Base-by-base conservation (phyloP, 2,888 invertebrate genomes). In the Drosophila hamatofila region DNA sequence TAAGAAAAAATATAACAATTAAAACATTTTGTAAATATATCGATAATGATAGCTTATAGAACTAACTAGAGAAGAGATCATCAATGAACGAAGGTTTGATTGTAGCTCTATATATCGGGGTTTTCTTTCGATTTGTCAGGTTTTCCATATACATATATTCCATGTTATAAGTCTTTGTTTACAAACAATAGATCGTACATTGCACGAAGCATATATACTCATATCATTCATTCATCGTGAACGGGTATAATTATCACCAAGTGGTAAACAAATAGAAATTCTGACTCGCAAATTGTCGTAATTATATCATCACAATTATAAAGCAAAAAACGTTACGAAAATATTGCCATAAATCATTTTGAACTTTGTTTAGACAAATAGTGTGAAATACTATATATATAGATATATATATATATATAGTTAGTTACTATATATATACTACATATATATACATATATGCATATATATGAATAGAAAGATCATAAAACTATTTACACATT, bases 221-320 rank as follows among this genome's bases (percentile, higher is more conserved):
- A 8, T 21, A 18, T 6, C 30, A 8, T 30, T 30, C 48, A 49
- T 49, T 18, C 30, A 23, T 7, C 1, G 18, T n/a, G 23, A 52
- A 12, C 37, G 57, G 54, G 54, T 30, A 57, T 67, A 75, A 74
- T 78, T 74, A 75, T 58, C 75, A 57, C 35, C 67, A 67, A 67
- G 68, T 63, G 62, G 35, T 59, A 74, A 75, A 78, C 67, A 78
- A 73, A 75, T 51, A 62, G 56, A 75, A 39, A 46, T 41, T 48
- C 44, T 44, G 55, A 57, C 60, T 61, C 51, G 70, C 51, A 62
- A 75, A 79, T 75, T 79, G 58, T 75, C 80, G 69, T 79, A 79
- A 76, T 76, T 79, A 76, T 76, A 69, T 76, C 76, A 76, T 64
- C 75, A 52, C 42, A 75, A 78, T 74, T 74, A 79, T 64, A 59